These are phyloP conservation scores for Paralvinella palmiformis DNA, from an alignment of 1,140 invertebrate genomes.

Conservation along the genomic window DNA sequence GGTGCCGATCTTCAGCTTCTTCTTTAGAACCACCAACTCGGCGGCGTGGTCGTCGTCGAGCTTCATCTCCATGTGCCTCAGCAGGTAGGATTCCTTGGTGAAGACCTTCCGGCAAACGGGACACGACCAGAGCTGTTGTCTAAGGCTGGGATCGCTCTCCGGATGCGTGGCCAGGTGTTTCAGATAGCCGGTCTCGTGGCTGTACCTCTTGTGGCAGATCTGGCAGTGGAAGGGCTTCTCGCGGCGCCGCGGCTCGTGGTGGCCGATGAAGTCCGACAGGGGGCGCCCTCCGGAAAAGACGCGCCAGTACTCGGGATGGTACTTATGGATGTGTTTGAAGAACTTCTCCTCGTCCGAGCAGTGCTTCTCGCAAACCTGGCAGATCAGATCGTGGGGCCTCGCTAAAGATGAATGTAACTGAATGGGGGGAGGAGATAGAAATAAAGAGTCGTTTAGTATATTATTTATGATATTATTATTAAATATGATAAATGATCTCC, in stretches of 20 bases:
- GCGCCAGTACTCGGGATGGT: slow-evolving; percentile 20
- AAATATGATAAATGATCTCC: too few species aligned
- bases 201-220: slow-evolving; percentile 18
- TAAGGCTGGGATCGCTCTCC: background rate
- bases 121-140: slow-evolving; percentile 4
- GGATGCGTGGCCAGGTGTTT: slow-evolving; percentile 17
- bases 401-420: slow-evolving; percentile 15
- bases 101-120: slow-evolving; percentile 18
- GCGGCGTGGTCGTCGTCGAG: slow-evolving; percentile 5
- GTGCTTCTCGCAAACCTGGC: slow-evolving; percentile 21
- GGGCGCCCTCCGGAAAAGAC: slow-evolving; percentile 17
- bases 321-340: slow-evolving; percentile 19
- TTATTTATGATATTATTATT: too few species aligned
- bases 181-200: slow-evolving; percentile 14
- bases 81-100: slow-evolving; percentile 15
- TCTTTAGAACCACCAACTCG: background rate
- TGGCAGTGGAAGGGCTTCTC: slow-evolving; percentile 12
- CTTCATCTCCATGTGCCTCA: slow-evolving; percentile 18
- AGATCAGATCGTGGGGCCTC: slow-evolving; percentile 13
- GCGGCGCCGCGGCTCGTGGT: background rate
- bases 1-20: too few species aligned
- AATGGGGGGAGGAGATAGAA: background rate
- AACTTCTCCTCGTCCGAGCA: slow-evolving; percentile 14
- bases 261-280: slow-evolving; percentile 18
- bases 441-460: too few species aligned